phyloP scores from a whole-genome alignment of 2,888 invertebrate species.

The Tipula unca region DNA sequence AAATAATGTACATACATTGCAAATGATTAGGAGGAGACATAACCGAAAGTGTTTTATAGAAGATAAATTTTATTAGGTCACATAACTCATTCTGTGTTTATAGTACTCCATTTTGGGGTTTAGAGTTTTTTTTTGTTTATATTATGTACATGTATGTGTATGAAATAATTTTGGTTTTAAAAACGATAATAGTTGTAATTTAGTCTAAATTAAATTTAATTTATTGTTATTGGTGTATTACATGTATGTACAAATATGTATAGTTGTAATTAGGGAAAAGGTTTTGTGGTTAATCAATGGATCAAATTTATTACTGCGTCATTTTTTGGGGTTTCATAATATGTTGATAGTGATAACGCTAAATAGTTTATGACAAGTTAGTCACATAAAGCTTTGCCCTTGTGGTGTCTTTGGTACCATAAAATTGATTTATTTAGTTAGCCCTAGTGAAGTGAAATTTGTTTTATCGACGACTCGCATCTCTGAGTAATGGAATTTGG shows the following conservation, averaged over 20 bases:
- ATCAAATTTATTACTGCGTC: not conserved
- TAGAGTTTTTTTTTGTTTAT: not conserved
- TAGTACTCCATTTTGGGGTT: not conserved
- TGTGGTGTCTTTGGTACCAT: too few relatives aligned
- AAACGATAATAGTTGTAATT: not conserved
- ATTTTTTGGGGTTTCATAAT: not conserved
- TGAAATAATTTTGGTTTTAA: not conserved
- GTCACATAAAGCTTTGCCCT: too few relatives aligned
- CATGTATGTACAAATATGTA: not conserved
- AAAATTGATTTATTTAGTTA: too few relatives aligned
- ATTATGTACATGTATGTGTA: not conserved
- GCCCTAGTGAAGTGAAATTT: too few relatives aligned
- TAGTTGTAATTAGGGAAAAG: not conserved
- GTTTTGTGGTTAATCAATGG: not conserved
- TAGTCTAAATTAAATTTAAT: conserved; percentile 4
- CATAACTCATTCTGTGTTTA: not conserved
- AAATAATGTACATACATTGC: not conserved
- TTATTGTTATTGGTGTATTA: not conserved
- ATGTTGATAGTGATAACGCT: too few relatives aligned
- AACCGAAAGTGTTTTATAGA: not conserved
- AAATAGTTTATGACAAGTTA: too few relatives aligned
- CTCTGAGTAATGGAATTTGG: too few relatives aligned
- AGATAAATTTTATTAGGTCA: not conserved
- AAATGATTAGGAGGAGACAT: not conserved
- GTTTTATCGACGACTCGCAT: too few relatives aligned